Conservation (phyloP, 2,113 vertebrate genomes). For the Aphyosemion australe region DNA sequence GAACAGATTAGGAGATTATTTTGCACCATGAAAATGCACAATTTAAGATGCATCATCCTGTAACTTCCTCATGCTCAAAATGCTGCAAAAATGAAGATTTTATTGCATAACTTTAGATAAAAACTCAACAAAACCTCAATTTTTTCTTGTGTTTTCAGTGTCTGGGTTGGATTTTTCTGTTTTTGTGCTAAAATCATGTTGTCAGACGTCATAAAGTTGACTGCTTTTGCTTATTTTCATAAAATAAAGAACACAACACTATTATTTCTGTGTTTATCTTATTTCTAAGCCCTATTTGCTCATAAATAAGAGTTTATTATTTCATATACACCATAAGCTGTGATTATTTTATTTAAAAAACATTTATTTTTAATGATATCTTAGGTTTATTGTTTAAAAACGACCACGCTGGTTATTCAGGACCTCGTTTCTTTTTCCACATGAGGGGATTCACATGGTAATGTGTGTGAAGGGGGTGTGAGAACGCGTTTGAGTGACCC, state of each 20-base stretch:
- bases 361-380: neutral
- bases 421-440: neutral
- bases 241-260: constrained; percentile 22
- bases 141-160: too few species aligned
- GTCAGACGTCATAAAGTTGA: too few species aligned
- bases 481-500: constrained; percentile 48
- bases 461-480: constrained; percentile 4
- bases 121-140: neutral
- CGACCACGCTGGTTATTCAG: neutral
- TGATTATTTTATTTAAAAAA: neutral
- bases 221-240: neutral
- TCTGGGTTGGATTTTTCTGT: too few species aligned
- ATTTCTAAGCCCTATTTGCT: neutral
- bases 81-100: neutral
- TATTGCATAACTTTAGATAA: neutral
- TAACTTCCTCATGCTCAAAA: neutral
- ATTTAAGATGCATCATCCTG: neutral
- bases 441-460: constrained; percentile 14
- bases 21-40: neutral
- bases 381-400: neutral
- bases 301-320: neutral
- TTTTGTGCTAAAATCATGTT: too few species aligned
- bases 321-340: neutral
- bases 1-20: neutral
- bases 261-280: neutral